These are phyloP conservation scores for Tangara arthus DNA, from an alignment of 2,797 vertebrate genomes.

Conservation along the genomic window DNA sequence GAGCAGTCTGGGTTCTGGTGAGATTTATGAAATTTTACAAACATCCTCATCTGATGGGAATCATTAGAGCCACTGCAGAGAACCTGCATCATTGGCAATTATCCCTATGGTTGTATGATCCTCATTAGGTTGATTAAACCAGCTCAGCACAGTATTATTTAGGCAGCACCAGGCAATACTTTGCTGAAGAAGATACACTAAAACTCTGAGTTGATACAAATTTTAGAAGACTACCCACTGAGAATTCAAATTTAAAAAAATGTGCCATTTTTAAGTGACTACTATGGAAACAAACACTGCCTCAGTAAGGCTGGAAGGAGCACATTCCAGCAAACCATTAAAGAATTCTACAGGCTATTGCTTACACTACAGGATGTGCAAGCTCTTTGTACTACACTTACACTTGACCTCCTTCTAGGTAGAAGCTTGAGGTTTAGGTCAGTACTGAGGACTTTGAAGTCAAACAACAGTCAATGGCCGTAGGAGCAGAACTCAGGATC, in stretches of 20 bases:
- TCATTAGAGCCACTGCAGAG: neutral
- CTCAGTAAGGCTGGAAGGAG: neutral
- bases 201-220: neutral
- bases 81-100: neutral
- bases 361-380: neutral
- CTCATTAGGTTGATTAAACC: slow-evolving; percentile 35
- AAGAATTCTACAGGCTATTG: neutral
- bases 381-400: neutral
- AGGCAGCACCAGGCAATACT: neutral
- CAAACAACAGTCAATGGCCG: neutral
- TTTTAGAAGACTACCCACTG: neutral
- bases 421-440: neutral
- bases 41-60: neutral
- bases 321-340: neutral
- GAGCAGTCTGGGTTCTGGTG: neutral
- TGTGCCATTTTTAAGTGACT: neutral
- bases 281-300: neutral
- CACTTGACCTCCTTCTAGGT: neutral
- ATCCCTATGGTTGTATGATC: neutral
- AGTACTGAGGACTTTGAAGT: neutral
- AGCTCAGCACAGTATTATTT: neutral
- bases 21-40: neutral
- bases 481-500: neutral
- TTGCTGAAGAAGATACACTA: neutral
- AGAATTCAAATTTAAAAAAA: neutral